Base-by-base conservation (phyloP, 2,113 vertebrate genomes). In the Chascanopsetta lugubris region DNA sequence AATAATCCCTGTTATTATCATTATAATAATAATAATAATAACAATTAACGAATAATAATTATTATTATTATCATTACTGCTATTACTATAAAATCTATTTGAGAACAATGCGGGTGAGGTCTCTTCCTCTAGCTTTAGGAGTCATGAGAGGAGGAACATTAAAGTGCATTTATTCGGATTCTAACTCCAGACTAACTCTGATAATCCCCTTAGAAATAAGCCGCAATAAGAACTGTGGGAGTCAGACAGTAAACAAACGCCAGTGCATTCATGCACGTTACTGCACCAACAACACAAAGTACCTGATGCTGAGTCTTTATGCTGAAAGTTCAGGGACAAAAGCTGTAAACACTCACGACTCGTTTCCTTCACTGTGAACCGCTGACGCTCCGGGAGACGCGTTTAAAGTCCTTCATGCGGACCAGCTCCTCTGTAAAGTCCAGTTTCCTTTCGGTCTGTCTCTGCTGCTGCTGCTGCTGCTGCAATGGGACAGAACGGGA, bases 341-440 rank as follows among this genome's bases (percentile, higher is more conserved):
- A 54, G 13, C 0, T 0, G 3, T 10, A 6, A 17, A 30, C 26
- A 82, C 85, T 85, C 60, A 84, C 87, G 17, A 30, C 45, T 54
- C 3, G 13, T 56, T 2, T 71, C 40, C 54, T 57, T 78, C 72
- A 82, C 49, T 30, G 4, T 2, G 46, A 22, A 48, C 36, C 42
- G 55, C 13, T 42, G 38, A 15, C 38, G n/a, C 29, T 13, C 17
- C 22, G 32, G 0, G 13, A 18, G 29, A 30, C 29, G 4, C 8
- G 15, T 50, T 46, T 46, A 8, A 57, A 12, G 20, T 50, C 63
- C 82, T 34, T 82, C 83, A 87, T 69, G 8, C 71, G 64, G 59
- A 34, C 66, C 30, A 5, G 21, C 32, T n/a, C 6, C 42, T 64
- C 42, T 18, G 7, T 25, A 34, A 11, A 34, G 34, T 38, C 34